These are phyloP conservation scores for Cheumatopsyche charites DNA, from an alignment of 1,140 invertebrate species.

Conservation along the genomic window DNA sequence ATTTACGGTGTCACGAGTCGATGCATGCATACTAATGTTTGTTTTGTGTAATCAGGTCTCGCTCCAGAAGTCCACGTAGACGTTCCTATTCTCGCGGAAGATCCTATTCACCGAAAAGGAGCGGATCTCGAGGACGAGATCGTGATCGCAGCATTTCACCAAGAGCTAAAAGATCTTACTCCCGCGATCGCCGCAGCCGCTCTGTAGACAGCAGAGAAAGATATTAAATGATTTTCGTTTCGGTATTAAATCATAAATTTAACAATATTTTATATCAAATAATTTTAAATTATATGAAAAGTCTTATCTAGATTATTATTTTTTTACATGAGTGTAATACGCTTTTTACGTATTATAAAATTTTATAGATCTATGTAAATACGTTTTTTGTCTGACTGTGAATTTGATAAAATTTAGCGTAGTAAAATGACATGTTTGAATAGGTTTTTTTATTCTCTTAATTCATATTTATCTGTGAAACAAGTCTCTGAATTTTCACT, in stretches of 20 bases:
- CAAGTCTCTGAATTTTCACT: too few relatives aligned
- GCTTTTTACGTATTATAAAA: too few relatives aligned
- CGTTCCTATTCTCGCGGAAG: constrained; percentile 32
- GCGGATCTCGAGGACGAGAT: constrained; percentile 27
- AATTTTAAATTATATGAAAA: too few relatives aligned
- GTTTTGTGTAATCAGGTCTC: constrained; percentile 21
- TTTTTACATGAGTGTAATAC: too few relatives aligned
- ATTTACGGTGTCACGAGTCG: not conserved
- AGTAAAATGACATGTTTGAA: too few relatives aligned
- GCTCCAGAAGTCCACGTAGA: constrained; percentile 27
- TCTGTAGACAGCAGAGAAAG: constrained; percentile 31
- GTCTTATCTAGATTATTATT: too few relatives aligned
- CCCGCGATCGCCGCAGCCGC: constrained; percentile 31
- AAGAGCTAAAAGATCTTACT: constrained; percentile 13
- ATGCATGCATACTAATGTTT: not conserved
- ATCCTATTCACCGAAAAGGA: constrained; percentile 32
- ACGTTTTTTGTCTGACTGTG: too few relatives aligned
- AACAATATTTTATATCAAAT: not conserved
- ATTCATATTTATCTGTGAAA: too few relatives aligned
- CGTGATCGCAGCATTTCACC: constrained; percentile 29
- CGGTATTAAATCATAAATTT: not conserved
- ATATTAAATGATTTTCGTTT: constrained; percentile 15
- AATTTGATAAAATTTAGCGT: too few relatives aligned
- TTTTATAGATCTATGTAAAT: too few relatives aligned
- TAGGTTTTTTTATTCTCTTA: too few relatives aligned